phyloP scores from a whole-genome alignment of 53 echinoderm and acorn worm species.

The Luidia sarsii region DNA sequence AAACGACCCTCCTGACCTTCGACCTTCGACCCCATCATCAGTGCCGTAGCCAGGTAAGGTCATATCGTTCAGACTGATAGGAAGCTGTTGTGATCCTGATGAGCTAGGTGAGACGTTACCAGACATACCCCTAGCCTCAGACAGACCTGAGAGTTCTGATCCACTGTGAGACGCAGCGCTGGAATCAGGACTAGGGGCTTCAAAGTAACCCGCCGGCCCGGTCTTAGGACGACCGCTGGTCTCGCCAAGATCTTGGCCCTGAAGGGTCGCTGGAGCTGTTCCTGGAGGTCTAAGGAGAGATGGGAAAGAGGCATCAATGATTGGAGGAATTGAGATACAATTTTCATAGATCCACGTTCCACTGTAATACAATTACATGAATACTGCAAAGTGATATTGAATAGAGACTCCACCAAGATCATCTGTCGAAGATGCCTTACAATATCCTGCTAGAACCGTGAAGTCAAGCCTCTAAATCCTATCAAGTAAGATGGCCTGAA shows the following conservation, averaged over 20 bases:
- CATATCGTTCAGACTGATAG: slow-evolving; percentile 8
- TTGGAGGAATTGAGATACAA: not conserved
- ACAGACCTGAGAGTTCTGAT: slow-evolving; percentile 86
- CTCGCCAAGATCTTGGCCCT: slow-evolving; percentile 58
- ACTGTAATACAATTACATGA: not conserved
- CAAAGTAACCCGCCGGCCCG: slow-evolving; percentile 64
- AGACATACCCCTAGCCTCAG: slow-evolving; percentile 91
- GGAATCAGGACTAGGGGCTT: slow-evolving; percentile 88
- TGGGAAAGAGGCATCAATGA: not conserved
- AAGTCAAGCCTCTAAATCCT: too few species aligned
- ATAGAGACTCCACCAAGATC: not conserved
- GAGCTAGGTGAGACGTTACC: slow-evolving; percentile 51
- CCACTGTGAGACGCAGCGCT: slow-evolving; percentile 76
- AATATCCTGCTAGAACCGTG: too few species aligned
- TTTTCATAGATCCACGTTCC: not conserved
- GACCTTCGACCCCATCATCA: slow-evolving; percentile 29
- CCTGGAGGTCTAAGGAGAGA: slow-evolving; percentile 70
- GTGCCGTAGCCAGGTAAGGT: slow-evolving; percentile 36
- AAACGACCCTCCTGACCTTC: slow-evolving; percentile 12
- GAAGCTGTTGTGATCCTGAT: slow-evolving; percentile 35
- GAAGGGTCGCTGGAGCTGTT: slow-evolving; percentile 73
- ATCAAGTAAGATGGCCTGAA: too few species aligned
- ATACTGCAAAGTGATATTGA: not conserved
- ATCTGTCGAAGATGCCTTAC: too few species aligned
- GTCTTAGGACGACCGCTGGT: slow-evolving; percentile 69